Evolutionary conservation across 30 jellyfish, hydroid and myxozoan species (phyloP).

Genomic region (Aurelia sp.): DNA sequence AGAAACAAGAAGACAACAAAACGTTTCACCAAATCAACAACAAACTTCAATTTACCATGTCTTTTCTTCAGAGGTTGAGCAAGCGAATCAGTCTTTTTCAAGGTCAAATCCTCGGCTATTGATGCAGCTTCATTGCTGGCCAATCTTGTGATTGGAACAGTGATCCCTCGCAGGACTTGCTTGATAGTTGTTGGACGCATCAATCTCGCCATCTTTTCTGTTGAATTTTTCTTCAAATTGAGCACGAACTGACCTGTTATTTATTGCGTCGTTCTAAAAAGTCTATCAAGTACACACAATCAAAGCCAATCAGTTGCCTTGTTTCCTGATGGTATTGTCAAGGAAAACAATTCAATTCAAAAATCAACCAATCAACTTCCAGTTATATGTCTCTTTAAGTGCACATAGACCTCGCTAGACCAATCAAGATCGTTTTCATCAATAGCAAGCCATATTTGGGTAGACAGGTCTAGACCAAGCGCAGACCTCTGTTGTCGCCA

Average conservation of each 20-base stretch:
- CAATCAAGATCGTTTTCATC: not conserved
- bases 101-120: constrained; percentile 22
- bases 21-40: too few species aligned
- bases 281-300: not conserved
- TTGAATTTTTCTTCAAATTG: not conserved
- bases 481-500: not conserved
- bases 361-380: too few species aligned
- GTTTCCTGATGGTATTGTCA: too few species aligned
- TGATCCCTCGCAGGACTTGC: constrained; percentile 29
- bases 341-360: too few species aligned
- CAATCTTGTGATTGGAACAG: constrained; percentile 3
- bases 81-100: constrained; percentile 36
- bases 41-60: constrained; percentile 30
- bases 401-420: not conserved
- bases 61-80: constrained; percentile 59
- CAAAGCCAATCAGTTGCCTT: not conserved
- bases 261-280: constrained; percentile 3
- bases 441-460: constrained; percentile 1
- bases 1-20: too few species aligned
- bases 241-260: not conserved
- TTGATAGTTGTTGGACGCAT: constrained; percentile 15
- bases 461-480: constrained; percentile 1
- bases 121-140: constrained; percentile 19
- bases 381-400: too few species aligned
- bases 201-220: constrained; percentile 42